A percentile compares a stretch with the other conserved stretches of the same genome.
These are phyloP conservation scores for Drosophila tripunctata DNA, from an alignment of 2,888 invertebrate species.

Conservation along the genomic window DNA sequence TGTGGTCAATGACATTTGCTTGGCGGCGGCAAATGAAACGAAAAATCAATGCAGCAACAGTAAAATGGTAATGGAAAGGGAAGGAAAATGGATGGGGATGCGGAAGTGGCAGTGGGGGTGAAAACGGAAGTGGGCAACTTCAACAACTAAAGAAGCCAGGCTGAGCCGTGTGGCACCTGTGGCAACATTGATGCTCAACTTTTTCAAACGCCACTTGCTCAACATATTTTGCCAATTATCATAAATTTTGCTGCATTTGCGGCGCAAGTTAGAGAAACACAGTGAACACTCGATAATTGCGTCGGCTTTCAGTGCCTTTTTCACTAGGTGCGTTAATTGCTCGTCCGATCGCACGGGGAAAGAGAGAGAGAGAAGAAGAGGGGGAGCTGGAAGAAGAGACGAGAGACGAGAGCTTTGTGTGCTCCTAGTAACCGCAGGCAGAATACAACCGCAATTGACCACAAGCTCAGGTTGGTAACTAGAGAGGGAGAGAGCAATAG, in stretches of 20 bases:
- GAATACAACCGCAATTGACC: conserved; percentile 17
- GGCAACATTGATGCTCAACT: not conserved
- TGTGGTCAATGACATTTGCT: conserved; percentile 74
- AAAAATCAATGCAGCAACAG: conserved; percentile 64
- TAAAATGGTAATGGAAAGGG: not conserved
- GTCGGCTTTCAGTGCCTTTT: not conserved
- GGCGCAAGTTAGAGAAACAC: not conserved
- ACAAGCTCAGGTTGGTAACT: not conserved
- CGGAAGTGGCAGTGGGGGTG: not conserved
- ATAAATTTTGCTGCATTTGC: conserved; percentile 30
- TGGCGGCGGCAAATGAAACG: conserved; percentile 17
- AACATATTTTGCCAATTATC: conserved; percentile 42
- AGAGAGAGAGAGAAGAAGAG: no score
- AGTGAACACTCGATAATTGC: conserved; percentile 4
- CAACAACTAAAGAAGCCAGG: not conserved
- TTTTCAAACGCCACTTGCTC: not conserved
- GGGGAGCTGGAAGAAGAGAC: no score
- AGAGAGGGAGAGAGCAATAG: not conserved
- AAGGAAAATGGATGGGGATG: no score
- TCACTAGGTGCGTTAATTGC: conserved; percentile 32
- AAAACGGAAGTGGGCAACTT: not conserved
- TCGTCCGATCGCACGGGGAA: not conserved
- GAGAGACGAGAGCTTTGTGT: not conserved
- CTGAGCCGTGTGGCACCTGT: not conserved
- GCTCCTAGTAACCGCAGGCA: conserved; percentile 13